Evolutionary conservation across 1,140 invertebrate species (phyloP).

Genomic region (Euschistus heros): DNA sequence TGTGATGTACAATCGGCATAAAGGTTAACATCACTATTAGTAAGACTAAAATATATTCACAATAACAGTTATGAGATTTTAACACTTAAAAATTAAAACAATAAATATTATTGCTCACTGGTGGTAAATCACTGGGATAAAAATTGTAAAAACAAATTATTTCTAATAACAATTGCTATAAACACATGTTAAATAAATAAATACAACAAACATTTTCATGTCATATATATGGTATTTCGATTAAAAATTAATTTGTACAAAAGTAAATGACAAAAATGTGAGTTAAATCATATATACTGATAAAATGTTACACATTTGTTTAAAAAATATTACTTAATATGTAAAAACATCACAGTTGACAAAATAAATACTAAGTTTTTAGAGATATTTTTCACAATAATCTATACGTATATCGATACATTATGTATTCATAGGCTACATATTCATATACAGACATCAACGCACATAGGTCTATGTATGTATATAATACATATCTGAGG

Average conservation of each 20-base stretch:
- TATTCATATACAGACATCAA: no score
- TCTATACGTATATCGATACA: slow-evolving; percentile 13
- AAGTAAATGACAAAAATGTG: slow-evolving; percentile 2
- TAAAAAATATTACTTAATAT: slow-evolving; percentile 9
- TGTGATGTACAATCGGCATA: slow-evolving; percentile 5
- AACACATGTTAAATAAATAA: slow-evolving; percentile 4
- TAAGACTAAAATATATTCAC: not conserved
- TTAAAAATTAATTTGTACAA: slow-evolving; percentile 7
- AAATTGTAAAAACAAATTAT: not conserved
- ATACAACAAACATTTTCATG: not conserved
- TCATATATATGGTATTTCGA: not conserved
- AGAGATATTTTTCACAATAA: slow-evolving; percentile 1
- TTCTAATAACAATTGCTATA: slow-evolving; percentile 3
- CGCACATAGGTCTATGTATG: no score
- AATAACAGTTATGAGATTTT: not conserved
- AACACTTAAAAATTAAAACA: slow-evolving; percentile 7
- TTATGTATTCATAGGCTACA: not conserved
- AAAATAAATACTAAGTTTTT: slow-evolving; percentile 7
- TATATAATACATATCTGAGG: no score
- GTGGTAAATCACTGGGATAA: slow-evolving; percentile 9
- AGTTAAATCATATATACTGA: slow-evolving; percentile 1
- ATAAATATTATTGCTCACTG: slow-evolving; percentile 10
- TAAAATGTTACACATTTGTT: slow-evolving; percentile 3
- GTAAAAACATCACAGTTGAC: slow-evolving; percentile 13
- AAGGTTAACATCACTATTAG: slow-evolving; percentile 4